Conservation (phyloP, 1,140 invertebrate genomes). For the Heliothis subflexa region DNA sequence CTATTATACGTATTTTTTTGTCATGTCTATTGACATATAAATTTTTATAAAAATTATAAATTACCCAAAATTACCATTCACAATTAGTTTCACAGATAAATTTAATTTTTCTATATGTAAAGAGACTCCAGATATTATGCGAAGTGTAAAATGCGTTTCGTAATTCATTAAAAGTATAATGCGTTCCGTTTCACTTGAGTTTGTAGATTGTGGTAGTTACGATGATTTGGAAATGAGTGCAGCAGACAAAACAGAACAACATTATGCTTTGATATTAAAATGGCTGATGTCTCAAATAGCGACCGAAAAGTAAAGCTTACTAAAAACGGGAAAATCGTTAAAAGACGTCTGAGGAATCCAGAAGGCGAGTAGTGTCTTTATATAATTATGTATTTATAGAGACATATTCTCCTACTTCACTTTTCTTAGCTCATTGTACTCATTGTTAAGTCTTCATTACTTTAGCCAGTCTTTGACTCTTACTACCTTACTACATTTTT, state of each 20-base stretch:
- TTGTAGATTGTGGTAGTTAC: conserved; percentile 44
- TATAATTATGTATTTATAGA: neutral
- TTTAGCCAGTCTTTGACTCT: conserved; percentile 73
- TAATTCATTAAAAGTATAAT: neutral
- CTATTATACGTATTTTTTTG: too few relatives aligned
- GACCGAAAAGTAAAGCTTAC: conserved; percentile 81
- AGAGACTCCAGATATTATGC: neutral
- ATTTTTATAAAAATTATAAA: too few relatives aligned
- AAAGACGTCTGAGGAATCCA: conserved; percentile 83
- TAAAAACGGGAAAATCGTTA: conserved; percentile 83
- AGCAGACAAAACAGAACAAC: conserved; percentile 9
- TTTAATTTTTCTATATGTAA: too few relatives aligned
- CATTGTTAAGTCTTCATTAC: conserved; percentile 43
- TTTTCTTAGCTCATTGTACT: neutral
- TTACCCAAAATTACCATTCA: too few relatives aligned
- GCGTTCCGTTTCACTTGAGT: conserved; percentile 16
- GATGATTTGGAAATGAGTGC: conserved; percentile 52
- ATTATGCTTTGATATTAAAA: conserved; percentile 79
- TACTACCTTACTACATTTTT: conserved; percentile 84
- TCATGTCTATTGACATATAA: too few relatives aligned
- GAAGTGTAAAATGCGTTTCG: neutral
- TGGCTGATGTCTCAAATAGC: conserved; percentile 84
- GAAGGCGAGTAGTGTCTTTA: conserved; percentile 71
- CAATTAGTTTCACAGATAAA: too few relatives aligned
- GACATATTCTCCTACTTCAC: neutral